These are phyloP conservation scores for Drosophila ezoana DNA, from an alignment of 2,888 invertebrate species.

Conservation along the genomic window DNA sequence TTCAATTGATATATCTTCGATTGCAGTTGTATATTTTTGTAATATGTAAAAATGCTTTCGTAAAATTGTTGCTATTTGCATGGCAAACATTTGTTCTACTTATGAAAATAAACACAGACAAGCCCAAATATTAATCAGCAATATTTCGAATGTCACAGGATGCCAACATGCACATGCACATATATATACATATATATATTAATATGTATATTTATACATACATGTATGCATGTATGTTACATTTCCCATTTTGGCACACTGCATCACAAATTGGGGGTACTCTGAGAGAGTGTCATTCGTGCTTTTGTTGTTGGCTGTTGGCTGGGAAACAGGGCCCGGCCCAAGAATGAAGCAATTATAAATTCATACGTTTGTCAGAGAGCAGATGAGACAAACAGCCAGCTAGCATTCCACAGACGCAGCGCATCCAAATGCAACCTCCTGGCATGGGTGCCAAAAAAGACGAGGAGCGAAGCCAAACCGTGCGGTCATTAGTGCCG, in stretches of 20 bases:
- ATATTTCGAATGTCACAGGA: constrained; percentile 29
- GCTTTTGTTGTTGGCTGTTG: neutral
- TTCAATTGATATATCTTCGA: neutral
- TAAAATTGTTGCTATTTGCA: constrained; percentile 26
- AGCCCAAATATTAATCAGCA: constrained; percentile 33
- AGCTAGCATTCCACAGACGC: constrained; percentile 21
- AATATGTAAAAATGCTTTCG: constrained; percentile 7
- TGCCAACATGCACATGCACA: constrained; percentile 9
- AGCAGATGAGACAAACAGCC: constrained; percentile 19
- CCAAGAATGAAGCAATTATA: constrained; percentile 70
- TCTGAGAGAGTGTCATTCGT: constrained; percentile 29
- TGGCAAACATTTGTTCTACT: constrained; percentile 42
- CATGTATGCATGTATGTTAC: too few species aligned
- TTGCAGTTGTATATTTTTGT: neutral
- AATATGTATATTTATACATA: constrained; percentile 23
- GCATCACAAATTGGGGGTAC: constrained; percentile 14
- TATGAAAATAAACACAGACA: constrained; percentile 50
- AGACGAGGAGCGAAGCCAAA: constrained; percentile 11
- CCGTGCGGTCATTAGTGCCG: constrained; percentile 64
- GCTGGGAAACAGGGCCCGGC: constrained; percentile 22
- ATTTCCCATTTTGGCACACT: constrained; percentile 29
- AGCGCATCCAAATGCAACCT: constrained; percentile 29
- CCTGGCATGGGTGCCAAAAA: constrained; percentile 49
- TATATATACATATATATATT: constrained; percentile 16
- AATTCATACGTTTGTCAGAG: constrained; percentile 64